Conservation (phyloP, 2,113 vertebrate genomes). For the Okapia johnstoni region DNA sequence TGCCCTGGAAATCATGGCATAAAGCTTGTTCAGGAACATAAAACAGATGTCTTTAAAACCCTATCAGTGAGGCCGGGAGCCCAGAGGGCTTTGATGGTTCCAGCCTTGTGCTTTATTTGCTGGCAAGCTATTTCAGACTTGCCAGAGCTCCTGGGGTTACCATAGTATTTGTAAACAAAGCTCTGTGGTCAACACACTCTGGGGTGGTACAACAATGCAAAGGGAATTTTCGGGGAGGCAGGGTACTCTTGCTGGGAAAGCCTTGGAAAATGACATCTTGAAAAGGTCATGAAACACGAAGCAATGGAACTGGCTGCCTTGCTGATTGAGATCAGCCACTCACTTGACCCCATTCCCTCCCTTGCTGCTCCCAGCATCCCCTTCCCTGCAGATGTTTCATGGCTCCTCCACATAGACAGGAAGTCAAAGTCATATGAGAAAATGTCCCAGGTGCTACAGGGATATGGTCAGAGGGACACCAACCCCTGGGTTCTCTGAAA, state of each 20-base stretch:
- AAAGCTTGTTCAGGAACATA: constrained; percentile 16
- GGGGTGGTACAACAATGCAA: constrained; percentile 4
- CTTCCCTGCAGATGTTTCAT: background rate
- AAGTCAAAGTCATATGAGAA: background rate
- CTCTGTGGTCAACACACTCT: constrained; percentile 31
- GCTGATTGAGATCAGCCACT: background rate
- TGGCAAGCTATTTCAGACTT: constrained; percentile 51
- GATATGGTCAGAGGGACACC: background rate
- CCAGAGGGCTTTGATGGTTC: constrained; percentile 47
- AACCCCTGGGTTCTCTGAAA: background rate
- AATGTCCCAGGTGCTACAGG: background rate
- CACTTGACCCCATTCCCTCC: background rate
- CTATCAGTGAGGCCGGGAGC: constrained; percentile 2
- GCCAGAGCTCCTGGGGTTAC: constrained; percentile 56
- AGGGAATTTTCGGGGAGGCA: constrained; percentile 12
- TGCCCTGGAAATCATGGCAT: background rate
- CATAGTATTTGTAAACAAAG: constrained; percentile 75
- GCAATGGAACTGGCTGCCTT: background rate
- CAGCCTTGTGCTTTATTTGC: background rate
- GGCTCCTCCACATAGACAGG: background rate
- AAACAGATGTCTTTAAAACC: constrained; percentile 23
- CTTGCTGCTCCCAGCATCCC: background rate
- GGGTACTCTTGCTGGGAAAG: constrained; percentile 19
- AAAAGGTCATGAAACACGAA: background rate
- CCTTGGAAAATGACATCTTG: constrained; percentile 19